A percentile compares a stretch with the other conserved stretches of the same genome.
Conservation (phyloP, 2,888 invertebrate species). For the Crocallis elinguaria region DNA sequence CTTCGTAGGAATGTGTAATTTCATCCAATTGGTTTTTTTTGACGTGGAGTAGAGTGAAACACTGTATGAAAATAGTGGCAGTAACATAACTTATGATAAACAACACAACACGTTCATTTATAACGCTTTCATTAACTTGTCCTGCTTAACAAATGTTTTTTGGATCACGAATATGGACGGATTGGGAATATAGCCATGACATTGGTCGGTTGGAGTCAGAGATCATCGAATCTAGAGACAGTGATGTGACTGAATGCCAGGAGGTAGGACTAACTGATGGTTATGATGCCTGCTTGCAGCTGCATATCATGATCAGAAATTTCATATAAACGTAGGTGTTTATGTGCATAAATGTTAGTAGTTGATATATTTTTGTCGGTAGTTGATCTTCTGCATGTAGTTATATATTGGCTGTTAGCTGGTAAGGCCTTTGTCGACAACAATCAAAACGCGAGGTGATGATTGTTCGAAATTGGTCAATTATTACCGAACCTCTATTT, state of each 20-base stretch:
- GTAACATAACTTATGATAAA: slow-evolving; percentile 8
- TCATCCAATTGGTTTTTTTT: slow-evolving; percentile 67
- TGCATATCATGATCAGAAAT: no score
- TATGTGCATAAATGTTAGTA: no score
- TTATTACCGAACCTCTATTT: slow-evolving; percentile 38
- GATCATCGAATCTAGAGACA: no score
- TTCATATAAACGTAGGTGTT: no score
- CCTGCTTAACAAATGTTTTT: no score
- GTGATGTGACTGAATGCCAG: no score
- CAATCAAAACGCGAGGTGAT: slow-evolving; percentile 41
- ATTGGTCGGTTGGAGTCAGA: no score
- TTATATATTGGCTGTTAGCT: not conserved
- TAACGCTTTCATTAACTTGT: no score
- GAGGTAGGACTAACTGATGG: no score
- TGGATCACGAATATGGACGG: no score
- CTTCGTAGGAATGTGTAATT: slow-evolving; percentile 67
- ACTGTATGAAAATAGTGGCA: slow-evolving; percentile 15
- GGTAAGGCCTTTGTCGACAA: slow-evolving; percentile 18
- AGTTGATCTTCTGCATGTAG: slow-evolving; percentile 4
- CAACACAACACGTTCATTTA: not conserved
- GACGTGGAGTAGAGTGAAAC: slow-evolving; percentile 11
- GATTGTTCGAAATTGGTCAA: slow-evolving; percentile 41
- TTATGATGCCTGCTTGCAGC: no score
- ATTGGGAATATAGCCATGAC: no score
- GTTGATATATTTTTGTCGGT: not conserved